A percentile compares a stretch with the other conserved stretches of the same genome.
Conservation (phyloP, 2,113 vertebrate species). For the Talpa occidentalis region DNA sequence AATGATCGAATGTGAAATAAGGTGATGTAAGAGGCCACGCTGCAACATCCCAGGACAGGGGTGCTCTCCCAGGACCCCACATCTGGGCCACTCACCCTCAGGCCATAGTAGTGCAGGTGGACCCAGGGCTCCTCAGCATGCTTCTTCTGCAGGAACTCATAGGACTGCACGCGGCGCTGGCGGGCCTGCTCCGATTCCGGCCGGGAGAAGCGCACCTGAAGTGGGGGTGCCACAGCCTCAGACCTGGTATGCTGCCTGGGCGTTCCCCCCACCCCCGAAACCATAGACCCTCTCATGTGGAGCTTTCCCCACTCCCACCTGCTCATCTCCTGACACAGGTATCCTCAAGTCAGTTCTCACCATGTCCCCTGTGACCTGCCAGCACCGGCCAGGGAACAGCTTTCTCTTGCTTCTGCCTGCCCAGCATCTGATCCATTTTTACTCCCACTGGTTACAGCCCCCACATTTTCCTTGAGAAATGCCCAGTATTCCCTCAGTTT, state of each 20-base stretch:
- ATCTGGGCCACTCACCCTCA: slow-evolving; percentile 85
- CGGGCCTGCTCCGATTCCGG: slow-evolving; percentile 97
- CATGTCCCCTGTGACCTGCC: neutral
- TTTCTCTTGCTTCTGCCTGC: neutral
- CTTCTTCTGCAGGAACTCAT: slow-evolving; percentile 98
- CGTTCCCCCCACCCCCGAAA: too few relatives aligned
- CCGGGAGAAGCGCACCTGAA: slow-evolving; percentile 95
- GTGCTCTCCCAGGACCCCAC: fast-evolving
- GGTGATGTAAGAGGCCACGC: neutral
- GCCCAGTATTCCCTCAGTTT: neutral
- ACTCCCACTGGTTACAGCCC: neutral
- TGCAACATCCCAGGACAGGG: neutral
- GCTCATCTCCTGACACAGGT: neutral
- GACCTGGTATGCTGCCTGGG: neutral
- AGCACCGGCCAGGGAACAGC: too few relatives aligned
- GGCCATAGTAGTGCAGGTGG: slow-evolving; percentile 92
- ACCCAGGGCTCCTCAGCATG: slow-evolving; percentile 98
- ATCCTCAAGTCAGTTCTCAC: neutral
- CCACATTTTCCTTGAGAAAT: neutral
- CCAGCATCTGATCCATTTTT: neutral
- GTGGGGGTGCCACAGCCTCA: neutral
- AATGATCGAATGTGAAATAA: neutral
- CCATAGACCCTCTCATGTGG: neutral
- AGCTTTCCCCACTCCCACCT: neutral
- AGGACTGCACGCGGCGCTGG: slow-evolving; percentile 95